A percentile compares a stretch with the other conserved stretches of the same genome.
Evolutionary conservation across 2,797 vertebrate species (phyloP).

Genomic region (Cacajao melanocephalus): DNA sequence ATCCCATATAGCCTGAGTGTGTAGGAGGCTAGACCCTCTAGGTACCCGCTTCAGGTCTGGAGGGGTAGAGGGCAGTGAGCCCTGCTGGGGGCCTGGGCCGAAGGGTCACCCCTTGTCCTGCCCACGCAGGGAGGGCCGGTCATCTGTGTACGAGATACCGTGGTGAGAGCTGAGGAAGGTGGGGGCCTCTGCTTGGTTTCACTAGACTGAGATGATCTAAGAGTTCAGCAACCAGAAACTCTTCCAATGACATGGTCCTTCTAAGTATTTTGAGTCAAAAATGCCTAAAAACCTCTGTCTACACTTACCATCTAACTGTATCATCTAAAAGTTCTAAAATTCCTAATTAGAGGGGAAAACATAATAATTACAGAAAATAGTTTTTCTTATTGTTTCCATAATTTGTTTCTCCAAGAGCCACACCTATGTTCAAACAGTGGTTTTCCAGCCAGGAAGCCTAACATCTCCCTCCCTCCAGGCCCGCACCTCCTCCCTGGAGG

Average conservation of each 20-base stretch:
- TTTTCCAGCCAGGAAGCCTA: not conserved
- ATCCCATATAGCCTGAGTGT: too few relatives aligned
- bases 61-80: not conserved
- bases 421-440: not conserved
- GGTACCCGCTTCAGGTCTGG: too few relatives aligned
- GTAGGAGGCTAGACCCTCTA: too few relatives aligned
- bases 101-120: not conserved
- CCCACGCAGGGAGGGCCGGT: not conserved
- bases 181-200: not conserved
- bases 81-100: not conserved
- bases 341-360: not conserved
- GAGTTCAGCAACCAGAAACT: not conserved
- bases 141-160: too few relatives aligned
- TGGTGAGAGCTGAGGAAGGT: fast-evolving
- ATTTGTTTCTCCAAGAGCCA: not conserved
- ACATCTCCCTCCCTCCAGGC: fast-evolving
- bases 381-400: not conserved
- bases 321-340: not conserved
- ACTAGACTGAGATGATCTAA: not conserved
- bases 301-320: not conserved
- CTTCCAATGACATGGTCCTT: not conserved
- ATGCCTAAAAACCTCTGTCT: not conserved
- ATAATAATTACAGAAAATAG: not conserved
- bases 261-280: not conserved
- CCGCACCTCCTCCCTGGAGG: not conserved